Conservation (phyloP, 2,888 invertebrate species). For the Tipula unca region DNA sequence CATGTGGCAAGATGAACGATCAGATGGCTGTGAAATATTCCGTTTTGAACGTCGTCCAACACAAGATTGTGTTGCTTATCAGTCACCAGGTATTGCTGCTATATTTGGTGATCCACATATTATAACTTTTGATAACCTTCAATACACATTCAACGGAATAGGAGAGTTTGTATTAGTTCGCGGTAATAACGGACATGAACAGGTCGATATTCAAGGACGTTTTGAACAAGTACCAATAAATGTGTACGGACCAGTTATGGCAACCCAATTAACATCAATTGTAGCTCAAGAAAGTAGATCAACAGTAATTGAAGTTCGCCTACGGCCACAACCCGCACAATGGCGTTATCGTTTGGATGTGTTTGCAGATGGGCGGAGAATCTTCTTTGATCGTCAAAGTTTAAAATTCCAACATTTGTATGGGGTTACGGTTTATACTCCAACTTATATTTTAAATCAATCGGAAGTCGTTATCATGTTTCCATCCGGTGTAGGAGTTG, state of each 20-base stretch:
- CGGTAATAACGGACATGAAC: conserved; percentile 64
- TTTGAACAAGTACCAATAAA: conserved; percentile 74
- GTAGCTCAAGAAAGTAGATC: conserved; percentile 82
- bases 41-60: conserved; percentile 89
- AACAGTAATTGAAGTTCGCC: conserved; percentile 70
- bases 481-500: conserved; percentile 86
- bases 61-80: conserved; percentile 93
- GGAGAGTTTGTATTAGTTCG: conserved; percentile 77
- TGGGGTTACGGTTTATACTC: conserved; percentile 88
- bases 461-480: conserved; percentile 93
- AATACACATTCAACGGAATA: conserved; percentile 91
- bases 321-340: conserved; percentile 73
- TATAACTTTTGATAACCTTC: conserved; percentile 81
- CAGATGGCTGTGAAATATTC: conserved; percentile 89
- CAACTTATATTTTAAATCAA: conserved; percentile 82
- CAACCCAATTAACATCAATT: conserved; percentile 74
- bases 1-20: conserved; percentile 85
- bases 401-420: conserved; percentile 86
- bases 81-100: conserved; percentile 80
- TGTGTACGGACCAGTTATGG: conserved; percentile 64
- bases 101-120: conserved; percentile 93
- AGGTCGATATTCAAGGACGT: conserved; percentile 77
- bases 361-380: conserved; percentile 71
- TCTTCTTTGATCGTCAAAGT: conserved; percentile 82
- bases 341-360: conserved; percentile 91